Evolutionary conservation across 2,797 vertebrate species (phyloP).

Genomic region (Australoheros facetus): DNA sequence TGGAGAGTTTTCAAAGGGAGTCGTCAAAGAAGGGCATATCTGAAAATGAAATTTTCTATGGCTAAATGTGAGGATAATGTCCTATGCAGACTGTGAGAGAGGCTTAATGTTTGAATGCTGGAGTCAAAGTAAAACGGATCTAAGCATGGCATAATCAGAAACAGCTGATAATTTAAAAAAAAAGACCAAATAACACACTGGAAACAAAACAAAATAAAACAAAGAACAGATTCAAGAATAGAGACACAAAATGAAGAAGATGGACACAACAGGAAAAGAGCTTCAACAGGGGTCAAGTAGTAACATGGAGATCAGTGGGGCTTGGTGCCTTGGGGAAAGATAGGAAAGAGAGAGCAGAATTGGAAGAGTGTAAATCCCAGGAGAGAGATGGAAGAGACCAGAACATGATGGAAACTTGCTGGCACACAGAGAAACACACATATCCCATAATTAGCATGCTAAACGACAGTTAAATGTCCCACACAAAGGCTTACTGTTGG

Average conservation of each 20-base stretch:
- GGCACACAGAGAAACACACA: conserved; percentile 54
- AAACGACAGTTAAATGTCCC: conserved; percentile 72
- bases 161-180: conserved; percentile 30
- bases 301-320: conserved; percentile 25
- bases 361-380: conserved; percentile 47
- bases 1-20: background rate
- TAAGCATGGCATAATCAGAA: conserved; percentile 29
- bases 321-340: conserved; percentile 33
- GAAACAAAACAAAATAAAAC: no score
- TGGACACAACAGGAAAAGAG: conserved; percentile 40
- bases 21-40: background rate
- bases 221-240: conserved; percentile 8
- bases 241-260: conserved; percentile 15
- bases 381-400: conserved; percentile 43
- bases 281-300: conserved; percentile 7
- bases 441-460: conserved; percentile 79
- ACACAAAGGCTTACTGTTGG: conserved; percentile 79
- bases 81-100: background rate
- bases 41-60: background rate
- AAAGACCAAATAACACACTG: background rate
- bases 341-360: conserved; percentile 20
- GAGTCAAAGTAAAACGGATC: background rate
- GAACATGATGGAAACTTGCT: conserved; percentile 47
- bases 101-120: background rate
- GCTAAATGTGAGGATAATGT: background rate